A percentile compares a stretch with the other conserved stretches of the same genome.
Conservation (phyloP, 2,113 vertebrate species). For the Thamnophis sirtalis region DNA sequence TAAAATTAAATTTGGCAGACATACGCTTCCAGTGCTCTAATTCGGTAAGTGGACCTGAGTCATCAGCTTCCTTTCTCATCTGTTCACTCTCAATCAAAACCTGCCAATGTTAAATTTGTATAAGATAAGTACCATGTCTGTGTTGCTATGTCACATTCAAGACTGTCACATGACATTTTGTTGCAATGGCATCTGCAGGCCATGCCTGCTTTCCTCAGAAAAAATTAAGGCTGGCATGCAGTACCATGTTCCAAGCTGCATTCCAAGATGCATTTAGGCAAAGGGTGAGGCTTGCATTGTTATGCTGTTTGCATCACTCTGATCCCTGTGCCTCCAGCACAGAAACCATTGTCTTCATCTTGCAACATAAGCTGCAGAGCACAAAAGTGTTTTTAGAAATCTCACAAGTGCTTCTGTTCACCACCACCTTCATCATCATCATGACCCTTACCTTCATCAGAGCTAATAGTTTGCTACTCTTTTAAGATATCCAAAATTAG, state of each 20-base stretch:
- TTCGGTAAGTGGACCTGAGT: slow-evolving; percentile 78
- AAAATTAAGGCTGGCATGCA: not conserved
- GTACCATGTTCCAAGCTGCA: not conserved
- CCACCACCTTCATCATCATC: not conserved
- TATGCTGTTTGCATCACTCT: not conserved
- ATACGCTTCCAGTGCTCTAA: slow-evolving; percentile 79
- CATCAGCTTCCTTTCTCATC: slow-evolving; percentile 70
- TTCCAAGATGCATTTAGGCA: not conserved
- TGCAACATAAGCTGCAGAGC: not conserved
- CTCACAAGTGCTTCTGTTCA: not conserved
- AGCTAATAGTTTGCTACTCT: not conserved
- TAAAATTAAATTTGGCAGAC: slow-evolving; percentile 76
- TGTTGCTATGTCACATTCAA: not conserved
- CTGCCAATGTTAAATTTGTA: slow-evolving; percentile 49
- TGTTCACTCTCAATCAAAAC: slow-evolving; percentile 76
- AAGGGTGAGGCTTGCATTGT: not conserved
- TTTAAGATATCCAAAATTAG: not conserved
- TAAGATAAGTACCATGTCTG: not conserved
- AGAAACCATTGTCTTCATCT: not conserved
- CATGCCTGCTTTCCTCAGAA: not conserved
- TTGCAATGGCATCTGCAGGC: not conserved
- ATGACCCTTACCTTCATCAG: not conserved
- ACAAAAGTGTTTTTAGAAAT: not conserved
- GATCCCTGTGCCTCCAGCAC: not conserved
- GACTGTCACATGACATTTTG: not conserved